phyloP scores from a whole-genome alignment of 2,113 vertebrate species.

The Varanus salvator region DNA sequence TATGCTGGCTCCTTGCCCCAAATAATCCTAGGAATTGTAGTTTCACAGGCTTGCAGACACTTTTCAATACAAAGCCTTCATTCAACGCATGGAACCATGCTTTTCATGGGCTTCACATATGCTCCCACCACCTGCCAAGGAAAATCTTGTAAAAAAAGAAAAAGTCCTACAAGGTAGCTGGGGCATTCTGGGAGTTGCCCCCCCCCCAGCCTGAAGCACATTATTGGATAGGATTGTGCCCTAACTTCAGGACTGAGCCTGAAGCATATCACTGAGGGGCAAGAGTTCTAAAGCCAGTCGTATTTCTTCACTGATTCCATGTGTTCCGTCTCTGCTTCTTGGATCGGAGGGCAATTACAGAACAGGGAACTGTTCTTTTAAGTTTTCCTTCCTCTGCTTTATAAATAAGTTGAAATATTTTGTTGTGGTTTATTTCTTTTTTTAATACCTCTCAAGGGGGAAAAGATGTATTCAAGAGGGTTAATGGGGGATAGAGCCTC shows the following conservation, averaged over 20 bases:
- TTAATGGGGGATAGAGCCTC: not conserved
- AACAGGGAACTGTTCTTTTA: slow-evolving; percentile 1
- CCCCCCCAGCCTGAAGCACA: no score
- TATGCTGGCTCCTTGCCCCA: not conserved
- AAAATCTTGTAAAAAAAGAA: not conserved
- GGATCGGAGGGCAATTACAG: not conserved
- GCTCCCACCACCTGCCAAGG: not conserved
- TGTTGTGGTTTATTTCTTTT: not conserved
- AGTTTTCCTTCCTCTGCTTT: not conserved
- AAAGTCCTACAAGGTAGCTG: no score
- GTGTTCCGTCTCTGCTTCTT: not conserved
- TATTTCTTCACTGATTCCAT: not conserved
- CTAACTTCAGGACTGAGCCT: no score
- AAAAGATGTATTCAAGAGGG: not conserved
- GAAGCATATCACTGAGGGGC: not conserved
- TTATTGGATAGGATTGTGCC: no score
- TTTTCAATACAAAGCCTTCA: not conserved
- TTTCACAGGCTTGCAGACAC: no score
- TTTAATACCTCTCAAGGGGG: not conserved
- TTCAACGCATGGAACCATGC: not conserved
- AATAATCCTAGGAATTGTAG: not conserved
- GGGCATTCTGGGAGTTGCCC: no score
- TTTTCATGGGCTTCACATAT: not conserved
- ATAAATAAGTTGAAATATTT: slow-evolving; percentile 1
- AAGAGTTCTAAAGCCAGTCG: not conserved